Conservation (phyloP, 2,797 vertebrate genomes). For the Cheirogaleus major region DNA sequence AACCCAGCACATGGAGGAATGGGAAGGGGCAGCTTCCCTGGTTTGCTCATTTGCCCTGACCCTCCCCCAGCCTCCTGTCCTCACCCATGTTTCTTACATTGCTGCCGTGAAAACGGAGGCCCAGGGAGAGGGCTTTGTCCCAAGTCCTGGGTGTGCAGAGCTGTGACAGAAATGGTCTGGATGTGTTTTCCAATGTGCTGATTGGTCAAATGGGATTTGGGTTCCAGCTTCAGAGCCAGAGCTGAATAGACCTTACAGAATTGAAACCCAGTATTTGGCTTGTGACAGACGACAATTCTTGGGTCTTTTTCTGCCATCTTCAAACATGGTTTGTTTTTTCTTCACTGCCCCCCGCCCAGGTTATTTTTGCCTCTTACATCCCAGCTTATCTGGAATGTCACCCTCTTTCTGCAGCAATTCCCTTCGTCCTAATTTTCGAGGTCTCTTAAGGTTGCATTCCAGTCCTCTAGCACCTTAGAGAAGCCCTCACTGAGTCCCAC, state of each 20-base stretch:
- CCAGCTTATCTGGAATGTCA: background rate
- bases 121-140: background rate
- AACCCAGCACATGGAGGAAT: background rate
- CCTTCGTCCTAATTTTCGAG: background rate
- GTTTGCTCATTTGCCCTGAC: background rate
- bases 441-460: slow-evolving; percentile 5
- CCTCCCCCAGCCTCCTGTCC: background rate
- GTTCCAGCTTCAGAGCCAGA: slow-evolving; percentile 39
- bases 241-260: background rate
- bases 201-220: slow-evolving; percentile 16
- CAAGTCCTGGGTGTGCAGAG: background rate
- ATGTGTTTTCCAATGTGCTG: background rate
- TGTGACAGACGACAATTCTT: background rate
- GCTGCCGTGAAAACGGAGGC: background rate
- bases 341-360: background rate
- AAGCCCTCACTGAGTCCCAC: background rate
- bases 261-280: background rate
- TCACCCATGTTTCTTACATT: background rate
- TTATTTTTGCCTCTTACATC: background rate
- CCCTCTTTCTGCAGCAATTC: background rate
- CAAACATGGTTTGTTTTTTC: background rate
- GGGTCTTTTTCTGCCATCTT: slow-evolving; percentile 16
- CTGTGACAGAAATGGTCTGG: background rate
- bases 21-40: background rate
- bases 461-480: background rate